phyloP scores from a whole-genome alignment of 1,140 invertebrate species.

The Aleiodes sp. region DNA sequence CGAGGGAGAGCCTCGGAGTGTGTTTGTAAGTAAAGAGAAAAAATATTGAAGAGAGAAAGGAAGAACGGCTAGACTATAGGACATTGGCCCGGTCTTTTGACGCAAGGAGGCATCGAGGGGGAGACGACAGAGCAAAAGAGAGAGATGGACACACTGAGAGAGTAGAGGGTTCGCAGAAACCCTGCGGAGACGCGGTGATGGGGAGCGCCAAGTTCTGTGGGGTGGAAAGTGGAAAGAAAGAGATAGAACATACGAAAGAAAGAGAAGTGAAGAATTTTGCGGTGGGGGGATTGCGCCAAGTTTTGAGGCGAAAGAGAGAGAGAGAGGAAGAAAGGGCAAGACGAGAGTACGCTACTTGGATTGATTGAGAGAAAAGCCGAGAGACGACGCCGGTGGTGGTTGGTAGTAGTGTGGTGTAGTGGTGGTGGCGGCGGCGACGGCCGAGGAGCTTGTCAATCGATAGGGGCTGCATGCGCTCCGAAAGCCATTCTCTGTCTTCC shows the following conservation, averaged over 20 bases:
- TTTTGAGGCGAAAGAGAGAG: background rate
- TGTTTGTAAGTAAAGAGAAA: background rate
- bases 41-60: background rate
- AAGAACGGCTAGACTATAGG: constrained; percentile 36
- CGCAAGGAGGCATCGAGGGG: constrained; percentile 46
- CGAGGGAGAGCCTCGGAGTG: background rate
- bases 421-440: constrained; percentile 29
- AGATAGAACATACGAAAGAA: background rate
- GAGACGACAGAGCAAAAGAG: constrained; percentile 39
- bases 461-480: constrained; percentile 48
- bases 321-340: constrained; percentile 8
- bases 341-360: constrained; percentile 32
- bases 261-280: background rate
- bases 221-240: constrained; percentile 2
- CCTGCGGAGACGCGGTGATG: constrained; percentile 22
- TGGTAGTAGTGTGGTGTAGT: constrained; percentile 15
- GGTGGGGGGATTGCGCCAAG: background rate
- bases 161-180: constrained; percentile 22
- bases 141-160: constrained; percentile 2
- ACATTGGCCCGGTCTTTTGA: constrained; percentile 54
- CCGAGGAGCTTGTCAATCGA: constrained; percentile 50
- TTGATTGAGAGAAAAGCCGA: constrained; percentile 35
- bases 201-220: constrained; percentile 19
- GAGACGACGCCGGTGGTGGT: constrained; percentile 16
- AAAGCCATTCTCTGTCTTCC: constrained; percentile 19